Evolutionary conservation across 2,888 invertebrate genomes (phyloP).

Genomic region (Clostera curtula): DNA sequence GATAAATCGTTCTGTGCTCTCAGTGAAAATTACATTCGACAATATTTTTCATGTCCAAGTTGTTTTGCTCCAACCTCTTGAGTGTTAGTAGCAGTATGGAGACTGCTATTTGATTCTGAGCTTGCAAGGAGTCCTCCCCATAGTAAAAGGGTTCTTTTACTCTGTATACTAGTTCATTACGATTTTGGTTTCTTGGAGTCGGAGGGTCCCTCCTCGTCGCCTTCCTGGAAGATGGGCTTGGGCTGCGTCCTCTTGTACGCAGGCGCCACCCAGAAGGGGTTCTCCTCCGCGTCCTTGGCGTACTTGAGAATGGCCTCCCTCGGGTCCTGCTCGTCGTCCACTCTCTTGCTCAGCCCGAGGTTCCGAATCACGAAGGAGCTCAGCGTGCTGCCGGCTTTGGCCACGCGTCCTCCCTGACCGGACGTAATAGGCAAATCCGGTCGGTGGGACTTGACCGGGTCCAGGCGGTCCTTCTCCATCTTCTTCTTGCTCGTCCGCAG

Average conservation of each 20-base stretch:
- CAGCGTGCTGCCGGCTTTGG: slow-evolving; percentile 95
- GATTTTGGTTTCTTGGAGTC: slow-evolving; percentile 71
- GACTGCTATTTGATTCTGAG: no score
- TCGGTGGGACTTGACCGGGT: slow-evolving; percentile 87
- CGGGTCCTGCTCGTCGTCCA: slow-evolving; percentile 95
- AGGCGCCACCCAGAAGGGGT: slow-evolving; percentile 97
- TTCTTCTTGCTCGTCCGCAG: slow-evolving; percentile 91
- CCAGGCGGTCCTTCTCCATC: slow-evolving; percentile 92
- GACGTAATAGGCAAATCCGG: slow-evolving; percentile 93
- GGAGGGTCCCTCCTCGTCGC: slow-evolving; percentile 66
- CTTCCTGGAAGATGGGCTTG: slow-evolving; percentile 83
- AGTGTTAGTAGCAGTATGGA: no score
- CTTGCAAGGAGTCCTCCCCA: no score
- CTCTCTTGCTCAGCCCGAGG: slow-evolving; percentile 92
- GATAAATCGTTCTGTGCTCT: no score
- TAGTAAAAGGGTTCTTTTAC: no score
- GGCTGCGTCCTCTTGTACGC: slow-evolving; percentile 94
- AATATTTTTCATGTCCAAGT: no score
- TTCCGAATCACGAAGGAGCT: slow-evolving; percentile 98
- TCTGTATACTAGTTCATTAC: slow-evolving; percentile 19
- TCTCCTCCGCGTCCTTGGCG: slow-evolving; percentile 95
- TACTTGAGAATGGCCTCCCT: slow-evolving; percentile 95
- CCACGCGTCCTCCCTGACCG: slow-evolving; percentile 94
- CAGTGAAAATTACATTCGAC: no score
- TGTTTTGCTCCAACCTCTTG: no score